Base-by-base conservation (phyloP, 1,140 invertebrate species). In the Ostrea edulis region DNA sequence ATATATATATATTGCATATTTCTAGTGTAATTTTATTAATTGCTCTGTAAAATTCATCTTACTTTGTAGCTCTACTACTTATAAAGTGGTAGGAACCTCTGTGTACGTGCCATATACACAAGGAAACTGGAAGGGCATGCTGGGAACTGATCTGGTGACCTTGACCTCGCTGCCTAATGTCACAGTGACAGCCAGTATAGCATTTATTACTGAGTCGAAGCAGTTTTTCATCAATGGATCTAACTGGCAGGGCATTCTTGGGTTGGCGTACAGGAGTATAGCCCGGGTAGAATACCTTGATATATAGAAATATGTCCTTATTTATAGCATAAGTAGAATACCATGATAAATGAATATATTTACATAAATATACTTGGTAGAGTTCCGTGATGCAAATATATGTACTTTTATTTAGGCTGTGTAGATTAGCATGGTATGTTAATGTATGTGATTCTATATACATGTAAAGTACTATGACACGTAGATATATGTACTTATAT, bases 161-260 rank as follows among this genome's bases (percentile, higher is more conserved):
- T 86, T 95, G 22, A 86, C 93, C 25, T 88, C 89, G 25, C 20
- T 93, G 4, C 89, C 90, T 9, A 92, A 93, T 85, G 29, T 92
- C 29, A 90, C 90, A 7, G 89, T 95, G 5, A 87, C 65, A 44
- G 90, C 92, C 12, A 92, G 95, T 83, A 90, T 96, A 68, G 94
- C 94, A 0, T 94, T 94, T 87, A 96, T 96, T 85, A 93, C 90
- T n/a, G 81, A 92, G 12, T 93, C 95, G 3, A 89, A 92, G 17
- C 91, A 94, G 29, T 95, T 95, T 91, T 96, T 95, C 91, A 94
- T 95, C 53, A 94, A 94, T 81, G 92, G 93, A 20, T 95, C 95
- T 8, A 92, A 94, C 84, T 96, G 95, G 94, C 93, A 96, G 89
- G 95, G 95, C 51, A 95, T 96, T 88, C 85, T 96, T 20, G 95